A percentile compares a stretch with the other conserved stretches of the same genome.
Conservation (phyloP, 1,140 invertebrate genomes). For the Neodiprion pinetum region DNA sequence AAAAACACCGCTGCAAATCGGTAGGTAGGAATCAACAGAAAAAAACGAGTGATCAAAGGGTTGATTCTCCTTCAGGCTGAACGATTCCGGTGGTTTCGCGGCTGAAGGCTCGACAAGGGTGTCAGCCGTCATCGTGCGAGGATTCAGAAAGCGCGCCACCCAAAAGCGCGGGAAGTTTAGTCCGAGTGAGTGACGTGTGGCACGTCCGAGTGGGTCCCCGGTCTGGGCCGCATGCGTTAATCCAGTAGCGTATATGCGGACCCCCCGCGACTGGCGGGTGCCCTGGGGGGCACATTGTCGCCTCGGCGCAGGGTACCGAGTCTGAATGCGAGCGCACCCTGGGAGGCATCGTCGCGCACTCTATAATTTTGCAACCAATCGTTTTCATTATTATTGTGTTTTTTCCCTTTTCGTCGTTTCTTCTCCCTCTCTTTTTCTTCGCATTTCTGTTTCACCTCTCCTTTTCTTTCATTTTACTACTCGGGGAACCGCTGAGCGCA, state of each 20-base stretch:
- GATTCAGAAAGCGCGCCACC: neutral
- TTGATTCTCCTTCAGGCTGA: no score
- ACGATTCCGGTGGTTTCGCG: no score
- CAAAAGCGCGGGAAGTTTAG: slow-evolving; percentile 4
- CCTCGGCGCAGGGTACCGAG: slow-evolving; percentile 49
- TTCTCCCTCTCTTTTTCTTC: slow-evolving; percentile 17
- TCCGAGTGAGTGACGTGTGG: neutral
- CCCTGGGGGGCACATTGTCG: slow-evolving; percentile 46
- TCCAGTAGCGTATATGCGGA: slow-evolving; percentile 12
- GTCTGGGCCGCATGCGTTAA: neutral
- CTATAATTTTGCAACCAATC: slow-evolving; percentile 59
- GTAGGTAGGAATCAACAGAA: no score
- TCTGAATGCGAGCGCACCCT: slow-evolving; percentile 56
- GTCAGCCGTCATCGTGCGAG: neutral
- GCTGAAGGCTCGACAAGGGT: neutral
- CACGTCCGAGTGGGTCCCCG: neutral
- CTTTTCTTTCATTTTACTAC: slow-evolving; percentile 21
- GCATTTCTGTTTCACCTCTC: slow-evolving; percentile 17
- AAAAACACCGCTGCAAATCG: no score
- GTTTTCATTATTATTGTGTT: slow-evolving; percentile 38
- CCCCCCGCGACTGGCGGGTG: slow-evolving; percentile 43
- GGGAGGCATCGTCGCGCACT: slow-evolving; percentile 60
- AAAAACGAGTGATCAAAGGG: no score
- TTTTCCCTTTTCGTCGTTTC: neutral
- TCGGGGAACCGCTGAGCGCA: slow-evolving; percentile 42